Evolutionary conservation across 2,888 invertebrate genomes (phyloP).

Genomic region (Leptopterna dolabrata): DNA sequence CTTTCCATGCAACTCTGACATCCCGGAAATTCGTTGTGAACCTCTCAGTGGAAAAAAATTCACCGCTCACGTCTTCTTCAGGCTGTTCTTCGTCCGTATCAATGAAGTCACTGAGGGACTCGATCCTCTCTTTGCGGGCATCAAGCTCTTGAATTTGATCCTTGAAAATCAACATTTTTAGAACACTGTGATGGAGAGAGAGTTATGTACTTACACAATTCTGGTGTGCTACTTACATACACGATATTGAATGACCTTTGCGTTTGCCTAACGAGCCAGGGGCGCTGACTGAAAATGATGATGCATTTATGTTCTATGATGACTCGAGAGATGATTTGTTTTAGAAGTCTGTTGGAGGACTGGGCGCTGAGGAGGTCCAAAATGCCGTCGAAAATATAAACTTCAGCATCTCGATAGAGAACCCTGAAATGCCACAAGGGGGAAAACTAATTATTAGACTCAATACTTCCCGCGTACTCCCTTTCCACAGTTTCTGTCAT

Average conservation of each 20-base stretch:
- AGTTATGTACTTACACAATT: too few species aligned
- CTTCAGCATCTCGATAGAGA: constrained; percentile 32
- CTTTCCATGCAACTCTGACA: constrained; percentile 42
- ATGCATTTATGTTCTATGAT: constrained; percentile 7
- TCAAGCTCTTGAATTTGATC: constrained; percentile 12
- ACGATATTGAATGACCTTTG: constrained; percentile 12
- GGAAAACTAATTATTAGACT: neutral
- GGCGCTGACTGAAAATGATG: constrained; percentile 32
- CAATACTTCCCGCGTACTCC: too few species aligned
- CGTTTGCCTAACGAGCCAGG: constrained; percentile 16
- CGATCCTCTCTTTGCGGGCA: constrained; percentile 20
- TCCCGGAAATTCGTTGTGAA: constrained; percentile 25
- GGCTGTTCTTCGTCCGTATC: constrained; percentile 13
- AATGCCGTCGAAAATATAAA: constrained; percentile 37
- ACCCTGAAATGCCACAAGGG: neutral
- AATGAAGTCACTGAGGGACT: constrained; percentile 3
- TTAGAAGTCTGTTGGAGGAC: constrained; percentile 14
- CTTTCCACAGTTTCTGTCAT: too few species aligned
- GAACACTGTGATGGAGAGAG: too few species aligned
- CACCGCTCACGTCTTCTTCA: constrained; percentile 17
- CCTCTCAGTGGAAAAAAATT: neutral
- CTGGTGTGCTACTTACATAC: neutral
- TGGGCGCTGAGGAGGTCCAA: constrained; percentile 22
- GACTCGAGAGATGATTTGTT: neutral
- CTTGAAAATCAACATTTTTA: neutral